A percentile compares a stretch with the other conserved stretches of the same genome.
Evolutionary conservation across 2,797 vertebrate genomes (phyloP).

Genomic region (Xiphorhynchus erythropygius): DNA sequence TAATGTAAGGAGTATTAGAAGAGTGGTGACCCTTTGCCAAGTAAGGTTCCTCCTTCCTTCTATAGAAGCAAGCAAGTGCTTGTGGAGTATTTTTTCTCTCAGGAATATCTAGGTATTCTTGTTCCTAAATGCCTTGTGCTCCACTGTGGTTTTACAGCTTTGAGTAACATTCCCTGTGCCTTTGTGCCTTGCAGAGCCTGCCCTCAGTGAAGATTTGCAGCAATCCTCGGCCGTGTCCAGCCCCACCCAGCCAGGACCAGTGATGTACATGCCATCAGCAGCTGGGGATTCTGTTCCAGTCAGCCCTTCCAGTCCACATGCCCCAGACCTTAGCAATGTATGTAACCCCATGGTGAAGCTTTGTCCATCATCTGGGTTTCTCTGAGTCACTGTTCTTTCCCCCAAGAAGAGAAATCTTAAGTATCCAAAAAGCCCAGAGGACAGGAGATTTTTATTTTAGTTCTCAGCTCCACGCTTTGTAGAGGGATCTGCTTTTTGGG

Average conservation of each 20-base stretch:
- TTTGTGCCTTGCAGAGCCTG: slow-evolving; percentile 81
- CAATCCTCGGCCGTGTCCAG: slow-evolving; percentile 84
- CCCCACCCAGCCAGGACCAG: slow-evolving; percentile 78
- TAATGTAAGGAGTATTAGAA: not conserved
- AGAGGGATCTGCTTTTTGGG: not conserved
- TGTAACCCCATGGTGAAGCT: slow-evolving; percentile 46
- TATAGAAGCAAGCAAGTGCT: not conserved
- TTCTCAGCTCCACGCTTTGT: not conserved
- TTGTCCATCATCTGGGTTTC: not conserved
- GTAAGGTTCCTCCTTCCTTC: not conserved
- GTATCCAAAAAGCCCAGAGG: not conserved
- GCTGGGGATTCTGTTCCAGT: slow-evolving; percentile 84
- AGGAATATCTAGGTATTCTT: not conserved
- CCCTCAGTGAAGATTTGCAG: slow-evolving; percentile 83
- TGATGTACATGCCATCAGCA: slow-evolving; percentile 83
- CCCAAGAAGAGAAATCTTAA: not conserved
- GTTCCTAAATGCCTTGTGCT: not conserved
- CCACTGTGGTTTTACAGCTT: not conserved
- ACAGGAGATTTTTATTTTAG: not conserved
- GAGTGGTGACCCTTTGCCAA: not conserved
- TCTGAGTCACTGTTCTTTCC: not conserved
- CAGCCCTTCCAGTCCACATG: slow-evolving; percentile 81
- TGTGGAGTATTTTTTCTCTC: not conserved
- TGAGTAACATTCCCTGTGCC: not conserved
- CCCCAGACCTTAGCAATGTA: slow-evolving; percentile 83